Percentiles rank a stretch among this genome's conserved stretches.
Evolutionary conservation across 1,140 invertebrate genomes (phyloP).

Genomic region (Schmidtea mediterranea): DNA sequence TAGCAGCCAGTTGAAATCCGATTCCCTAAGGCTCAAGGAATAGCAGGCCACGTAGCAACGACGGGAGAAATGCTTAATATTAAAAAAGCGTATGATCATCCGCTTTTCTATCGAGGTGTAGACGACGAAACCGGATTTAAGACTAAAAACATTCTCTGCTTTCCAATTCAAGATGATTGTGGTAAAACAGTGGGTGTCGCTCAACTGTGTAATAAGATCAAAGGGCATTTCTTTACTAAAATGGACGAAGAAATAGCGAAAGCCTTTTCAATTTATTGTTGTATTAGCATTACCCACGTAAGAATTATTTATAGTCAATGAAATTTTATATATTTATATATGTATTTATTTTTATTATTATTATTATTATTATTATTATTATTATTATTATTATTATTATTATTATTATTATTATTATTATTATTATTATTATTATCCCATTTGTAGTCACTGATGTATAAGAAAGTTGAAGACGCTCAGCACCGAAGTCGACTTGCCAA

Average conservation of each 20-base stretch:
- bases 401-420: neutral
- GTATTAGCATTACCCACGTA: constrained; percentile 51
- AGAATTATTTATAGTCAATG: no score
- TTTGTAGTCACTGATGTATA: constrained; percentile 42
- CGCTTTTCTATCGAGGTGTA: constrained; percentile 43
- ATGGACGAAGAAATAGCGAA: constrained; percentile 54
- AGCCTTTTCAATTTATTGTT: constrained; percentile 56
- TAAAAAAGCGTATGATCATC: constrained; percentile 42
- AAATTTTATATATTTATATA: no score
- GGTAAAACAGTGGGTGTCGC: constrained; percentile 45
- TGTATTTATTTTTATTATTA: no score
- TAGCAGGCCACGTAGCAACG: constrained; percentile 51
- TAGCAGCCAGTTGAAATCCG: constrained; percentile 34
- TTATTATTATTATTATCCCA: neutral
- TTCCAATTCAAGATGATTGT: constrained; percentile 50
- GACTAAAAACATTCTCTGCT: constrained; percentile 53
- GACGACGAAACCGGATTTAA: constrained; percentile 45
- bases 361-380: no score
- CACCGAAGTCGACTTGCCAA: constrained; percentile 45
- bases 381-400: no score
- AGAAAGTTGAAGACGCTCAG: constrained; percentile 47
- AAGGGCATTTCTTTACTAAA: constrained; percentile 41
- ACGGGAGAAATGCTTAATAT: constrained; percentile 48
- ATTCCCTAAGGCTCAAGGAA: constrained; percentile 41
- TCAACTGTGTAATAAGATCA: constrained; percentile 49